Conservation (phyloP, 2,888 invertebrate genomes). For the Andricus curvator region DNA sequence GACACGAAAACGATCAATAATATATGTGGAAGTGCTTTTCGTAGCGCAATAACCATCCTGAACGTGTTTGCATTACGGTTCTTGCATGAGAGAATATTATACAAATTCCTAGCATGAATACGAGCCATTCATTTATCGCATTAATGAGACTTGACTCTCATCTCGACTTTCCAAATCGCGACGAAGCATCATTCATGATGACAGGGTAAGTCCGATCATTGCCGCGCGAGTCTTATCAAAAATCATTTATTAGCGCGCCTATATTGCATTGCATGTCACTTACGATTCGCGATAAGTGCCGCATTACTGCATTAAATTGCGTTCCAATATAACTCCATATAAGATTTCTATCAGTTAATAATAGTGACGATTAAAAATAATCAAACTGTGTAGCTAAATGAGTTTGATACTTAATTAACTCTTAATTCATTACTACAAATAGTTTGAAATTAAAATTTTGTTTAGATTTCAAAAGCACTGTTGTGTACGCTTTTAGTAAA, state of each 20-base stretch:
- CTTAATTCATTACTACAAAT: neutral
- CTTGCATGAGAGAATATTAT: constrained; percentile 41
- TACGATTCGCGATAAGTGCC: constrained; percentile 17
- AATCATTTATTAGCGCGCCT: constrained; percentile 36
- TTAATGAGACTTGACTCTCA: constrained; percentile 47
- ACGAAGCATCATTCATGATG: constrained; percentile 35
- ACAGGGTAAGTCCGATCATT: constrained; percentile 14
- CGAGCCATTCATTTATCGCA: constrained; percentile 43
- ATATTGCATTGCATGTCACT: constrained; percentile 28
- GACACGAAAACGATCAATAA: constrained; percentile 17
- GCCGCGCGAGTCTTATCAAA: constrained; percentile 13
- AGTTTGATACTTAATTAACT: neutral
- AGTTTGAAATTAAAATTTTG: neutral
- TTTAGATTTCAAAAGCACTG: too few relatives aligned
- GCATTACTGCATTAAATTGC: constrained; percentile 30
- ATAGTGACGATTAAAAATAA: constrained; percentile 12
- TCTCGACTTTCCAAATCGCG: neutral
- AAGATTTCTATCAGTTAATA: constrained; percentile 3
- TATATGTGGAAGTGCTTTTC: constrained; percentile 23
- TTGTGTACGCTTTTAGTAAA: neutral
- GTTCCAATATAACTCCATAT: constrained; percentile 6
- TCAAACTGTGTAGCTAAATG: neutral
- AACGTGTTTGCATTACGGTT: constrained; percentile 32
- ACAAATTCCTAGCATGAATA: constrained; percentile 44
- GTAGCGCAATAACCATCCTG: constrained; percentile 41